Conservation (phyloP, 2,797 vertebrate species). For the Pachyuromys duprasi region DNA sequence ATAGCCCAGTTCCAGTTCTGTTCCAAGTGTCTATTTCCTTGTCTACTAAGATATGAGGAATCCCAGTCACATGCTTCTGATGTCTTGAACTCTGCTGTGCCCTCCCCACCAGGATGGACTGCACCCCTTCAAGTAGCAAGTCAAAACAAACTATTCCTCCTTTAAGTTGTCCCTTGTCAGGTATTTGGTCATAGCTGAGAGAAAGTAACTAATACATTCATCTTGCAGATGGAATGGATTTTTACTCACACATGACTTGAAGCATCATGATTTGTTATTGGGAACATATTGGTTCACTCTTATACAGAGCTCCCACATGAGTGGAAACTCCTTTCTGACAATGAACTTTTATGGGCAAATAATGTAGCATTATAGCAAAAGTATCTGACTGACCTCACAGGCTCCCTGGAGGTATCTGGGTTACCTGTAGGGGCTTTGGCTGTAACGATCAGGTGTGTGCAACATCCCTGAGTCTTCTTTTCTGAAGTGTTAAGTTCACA, state of each 20-base stretch:
- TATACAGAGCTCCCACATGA: not conserved
- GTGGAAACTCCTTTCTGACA: not conserved
- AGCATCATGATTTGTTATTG: not conserved
- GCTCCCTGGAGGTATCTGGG: not conserved
- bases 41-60: no score
- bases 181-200: not conserved
- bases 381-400: not conserved
- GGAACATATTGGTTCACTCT: conserved; percentile 7
- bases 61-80: not conserved
- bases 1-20: not conserved
- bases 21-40: not conserved
- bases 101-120: not conserved
- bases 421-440: no score
- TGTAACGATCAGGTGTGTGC: not conserved
- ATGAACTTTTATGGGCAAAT: conserved; percentile 13
- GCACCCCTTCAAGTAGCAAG: no score
- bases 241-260: not conserved
- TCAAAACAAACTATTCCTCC: no score
- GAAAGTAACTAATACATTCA: not conserved
- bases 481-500: not conserved
- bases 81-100: not conserved
- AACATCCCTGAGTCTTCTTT: not conserved
- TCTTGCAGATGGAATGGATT: not conserved
- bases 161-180: not conserved
- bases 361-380: not conserved